Evolutionary conservation across 2,797 vertebrate genomes (phyloP).

Genomic region (Mus caroli): DNA sequence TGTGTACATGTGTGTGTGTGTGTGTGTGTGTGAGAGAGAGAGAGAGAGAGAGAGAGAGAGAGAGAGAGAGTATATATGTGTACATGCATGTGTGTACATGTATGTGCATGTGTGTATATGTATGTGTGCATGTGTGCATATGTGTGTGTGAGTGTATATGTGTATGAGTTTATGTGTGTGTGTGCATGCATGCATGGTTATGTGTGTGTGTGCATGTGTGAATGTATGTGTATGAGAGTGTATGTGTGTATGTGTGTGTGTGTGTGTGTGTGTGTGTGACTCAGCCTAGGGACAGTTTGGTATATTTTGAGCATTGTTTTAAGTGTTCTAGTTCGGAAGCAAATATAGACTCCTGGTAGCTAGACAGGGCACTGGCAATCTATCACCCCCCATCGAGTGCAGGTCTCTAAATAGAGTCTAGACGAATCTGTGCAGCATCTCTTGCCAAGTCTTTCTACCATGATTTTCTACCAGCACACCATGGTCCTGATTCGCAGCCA

Average conservation of each 20-base stretch:
- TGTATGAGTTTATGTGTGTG: too few species aligned
- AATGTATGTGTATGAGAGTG: too few species aligned
- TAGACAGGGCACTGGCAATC: constrained; percentile 69
- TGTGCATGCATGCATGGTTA: too few species aligned
- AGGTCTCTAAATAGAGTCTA: constrained; percentile 75
- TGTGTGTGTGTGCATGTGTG: too few species aligned
- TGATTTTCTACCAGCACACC: constrained; percentile 60
- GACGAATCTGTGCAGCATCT: constrained; percentile 72
- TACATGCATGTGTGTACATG: background rate
- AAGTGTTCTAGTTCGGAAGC: constrained; percentile 47
- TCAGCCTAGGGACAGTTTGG: background rate
- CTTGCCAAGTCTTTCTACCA: constrained; percentile 79
- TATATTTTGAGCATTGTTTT: constrained; percentile 46
- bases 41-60: too few species aligned
- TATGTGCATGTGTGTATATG: background rate
- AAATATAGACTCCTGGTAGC: constrained; percentile 67
- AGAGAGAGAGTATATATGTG: too few species aligned
- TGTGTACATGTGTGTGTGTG: background rate
- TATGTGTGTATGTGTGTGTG: background rate
- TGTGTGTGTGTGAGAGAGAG: too few species aligned
- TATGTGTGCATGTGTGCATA: background rate
- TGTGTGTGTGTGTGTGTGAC: background rate
- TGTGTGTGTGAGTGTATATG: background rate
- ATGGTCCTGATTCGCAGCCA: constrained; percentile 72
- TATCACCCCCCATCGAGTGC: constrained; percentile 49